Evolutionary conservation across 2,888 invertebrate species (phyloP).

Genomic region (Tipula confusa): DNA sequence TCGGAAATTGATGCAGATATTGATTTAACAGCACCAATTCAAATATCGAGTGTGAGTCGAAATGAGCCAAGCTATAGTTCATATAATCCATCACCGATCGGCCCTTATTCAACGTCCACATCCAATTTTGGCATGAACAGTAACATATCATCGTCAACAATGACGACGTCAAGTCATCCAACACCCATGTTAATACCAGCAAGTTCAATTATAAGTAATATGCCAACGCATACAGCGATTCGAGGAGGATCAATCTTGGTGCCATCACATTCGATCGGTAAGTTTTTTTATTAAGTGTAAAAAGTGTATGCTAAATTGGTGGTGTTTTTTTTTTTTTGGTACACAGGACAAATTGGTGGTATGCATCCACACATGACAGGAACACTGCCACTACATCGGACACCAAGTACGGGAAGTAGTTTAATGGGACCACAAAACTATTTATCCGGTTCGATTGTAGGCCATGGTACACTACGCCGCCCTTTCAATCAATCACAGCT

Average conservation of each 20-base stretch:
- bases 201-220: slow-evolving; percentile 39
- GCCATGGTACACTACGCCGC: slow-evolving; percentile 46
- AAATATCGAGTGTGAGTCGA: slow-evolving; percentile 50
- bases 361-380: not conserved
- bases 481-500: slow-evolving; percentile 39
- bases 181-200: slow-evolving; percentile 46
- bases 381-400: slow-evolving; percentile 7
- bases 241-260: slow-evolving; percentile 31
- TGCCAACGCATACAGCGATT: slow-evolving; percentile 35
- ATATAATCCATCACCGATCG: not conserved
- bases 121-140: not conserved
- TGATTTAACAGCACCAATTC: slow-evolving; percentile 60
- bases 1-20: slow-evolving; percentile 76
- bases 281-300: not conserved
- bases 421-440: slow-evolving; percentile 36
- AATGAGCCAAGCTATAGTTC: slow-evolving; percentile 40
- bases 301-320: not conserved
- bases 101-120: not conserved
- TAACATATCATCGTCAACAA: slow-evolving; percentile 25
- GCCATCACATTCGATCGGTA: slow-evolving; percentile 30
- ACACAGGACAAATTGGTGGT: not conserved
- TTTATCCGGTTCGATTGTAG: slow-evolving; percentile 41
- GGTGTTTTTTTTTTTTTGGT: not conserved
- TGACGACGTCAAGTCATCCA: slow-evolving; percentile 34
- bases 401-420: not conserved